Evolutionary conservation across 2,113 vertebrate genomes (phyloP).

Genomic region (Mus spicilegus): DNA sequence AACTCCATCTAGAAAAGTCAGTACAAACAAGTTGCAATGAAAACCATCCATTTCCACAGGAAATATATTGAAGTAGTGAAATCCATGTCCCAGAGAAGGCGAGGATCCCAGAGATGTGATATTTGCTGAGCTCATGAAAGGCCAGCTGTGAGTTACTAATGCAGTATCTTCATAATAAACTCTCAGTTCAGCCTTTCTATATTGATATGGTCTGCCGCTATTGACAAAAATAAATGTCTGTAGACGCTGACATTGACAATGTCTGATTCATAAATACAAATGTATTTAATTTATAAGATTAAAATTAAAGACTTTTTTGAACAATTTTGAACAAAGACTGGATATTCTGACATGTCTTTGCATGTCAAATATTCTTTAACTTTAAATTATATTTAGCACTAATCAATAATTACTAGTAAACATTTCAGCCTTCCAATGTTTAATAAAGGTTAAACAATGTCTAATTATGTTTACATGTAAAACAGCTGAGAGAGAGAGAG

Average conservation of each 20-base stretch:
- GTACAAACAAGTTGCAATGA: background rate
- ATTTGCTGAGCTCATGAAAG: background rate
- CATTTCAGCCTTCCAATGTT: background rate
- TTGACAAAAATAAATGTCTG: background rate
- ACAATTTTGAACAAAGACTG: constrained; percentile 27
- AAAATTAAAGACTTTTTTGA: constrained; percentile 43
- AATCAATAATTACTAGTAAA: background rate
- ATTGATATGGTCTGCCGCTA: background rate
- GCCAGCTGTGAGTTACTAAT: background rate
- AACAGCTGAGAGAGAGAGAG: background rate
- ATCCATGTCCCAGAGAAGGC: background rate
- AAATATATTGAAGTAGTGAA: constrained; percentile 44
- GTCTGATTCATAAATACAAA: background rate
- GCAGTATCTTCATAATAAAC: background rate
- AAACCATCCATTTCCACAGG: background rate
- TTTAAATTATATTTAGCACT: background rate
- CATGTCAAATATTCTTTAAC: background rate
- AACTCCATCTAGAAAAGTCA: background rate
- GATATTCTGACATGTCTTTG: background rate
- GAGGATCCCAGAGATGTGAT: background rate
- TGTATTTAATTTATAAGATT: background rate
- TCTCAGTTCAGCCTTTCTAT: background rate
- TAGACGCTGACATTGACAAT: background rate
- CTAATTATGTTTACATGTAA: background rate
- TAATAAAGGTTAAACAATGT: background rate